Base-by-base conservation (phyloP, 1,140 invertebrate genomes). In the Gryon sp. region DNA sequence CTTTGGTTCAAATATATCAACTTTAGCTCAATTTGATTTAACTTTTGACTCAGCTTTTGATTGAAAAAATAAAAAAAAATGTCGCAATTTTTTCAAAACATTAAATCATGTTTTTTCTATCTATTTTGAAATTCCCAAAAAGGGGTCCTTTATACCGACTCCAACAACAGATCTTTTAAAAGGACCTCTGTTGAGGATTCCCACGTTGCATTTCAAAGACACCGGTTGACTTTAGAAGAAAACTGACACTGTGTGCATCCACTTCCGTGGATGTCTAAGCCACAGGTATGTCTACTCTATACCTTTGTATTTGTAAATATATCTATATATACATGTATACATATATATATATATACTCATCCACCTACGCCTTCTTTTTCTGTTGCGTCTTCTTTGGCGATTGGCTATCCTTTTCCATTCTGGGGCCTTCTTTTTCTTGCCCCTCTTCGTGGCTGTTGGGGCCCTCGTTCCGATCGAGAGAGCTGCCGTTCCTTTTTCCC, bases 401-500 rank as follows among this genome's bases (percentile, higher is more conserved):
- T 38, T n/a, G n/a, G n/a, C 12, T 52, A 55, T 77, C 75, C 55
- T 77, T 59, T 30, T 72, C 62, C 34, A n/a, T 19, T 40, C 24
- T 55, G 40, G 62, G 50, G 57, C 65, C 76, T 59, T 45, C 72
- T 72, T 60, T 68, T 52, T 57, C 30, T 18, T 24, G 22, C 22
- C 52, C 36, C 60, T 69, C 34, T 62, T 40, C 45, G 22, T 7
- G 26, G 19, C 15, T 11, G n/a, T 48, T 41, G 24, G 60, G 70
- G 55, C 75, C 68, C 63, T 77, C 48, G 66, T 70, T 72, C 68
- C 65, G 53, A 53, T 60, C 73, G 69, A 68, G 69, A 79, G 79
- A 78, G 69, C 59, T 59, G 74, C 74, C 80, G 70, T 74, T 74
- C 63, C 53, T 75, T 66, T 60, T 43, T 79, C 79, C 78, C 74